A percentile compares a stretch with the other conserved stretches of the same genome.
These are phyloP conservation scores for Noturus placidus DNA, from an alignment of 2,113 vertebrate species.

Conservation along the genomic window DNA sequence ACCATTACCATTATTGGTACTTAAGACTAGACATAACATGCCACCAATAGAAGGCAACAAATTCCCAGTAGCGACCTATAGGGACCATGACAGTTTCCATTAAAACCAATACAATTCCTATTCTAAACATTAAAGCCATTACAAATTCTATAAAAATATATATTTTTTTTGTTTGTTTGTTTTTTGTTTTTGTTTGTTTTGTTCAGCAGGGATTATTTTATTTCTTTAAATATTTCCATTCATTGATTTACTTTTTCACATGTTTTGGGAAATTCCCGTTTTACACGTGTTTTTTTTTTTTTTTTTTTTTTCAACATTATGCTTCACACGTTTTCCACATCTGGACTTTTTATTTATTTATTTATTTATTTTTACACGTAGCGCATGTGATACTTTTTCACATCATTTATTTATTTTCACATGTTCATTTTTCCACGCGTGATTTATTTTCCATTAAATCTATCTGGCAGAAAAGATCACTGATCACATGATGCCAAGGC, in stretches of 20 bases:
- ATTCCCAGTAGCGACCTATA: no score
- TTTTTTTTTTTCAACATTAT: background rate
- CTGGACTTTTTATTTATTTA: background rate
- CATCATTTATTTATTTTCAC: background rate
- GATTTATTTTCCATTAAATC: background rate
- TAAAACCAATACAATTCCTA: no score
- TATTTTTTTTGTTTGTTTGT: no score
- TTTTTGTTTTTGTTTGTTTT: background rate
- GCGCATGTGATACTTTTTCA: background rate
- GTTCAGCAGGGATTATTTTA: background rate
- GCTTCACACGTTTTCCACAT: background rate
- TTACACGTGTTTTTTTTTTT: background rate
- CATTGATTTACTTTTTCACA: background rate
- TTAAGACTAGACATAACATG: no score
- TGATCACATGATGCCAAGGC: background rate
- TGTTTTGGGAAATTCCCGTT: background rate
- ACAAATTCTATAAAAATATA: no score
- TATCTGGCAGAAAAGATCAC: background rate
- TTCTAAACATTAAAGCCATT: no score
- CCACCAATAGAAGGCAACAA: no score
- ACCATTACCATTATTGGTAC: no score
- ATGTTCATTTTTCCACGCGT: background rate
- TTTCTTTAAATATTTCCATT: background rate
- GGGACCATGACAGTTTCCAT: no score
- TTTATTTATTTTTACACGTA: background rate